phyloP scores from a whole-genome alignment of 2,113 vertebrate genomes.

The Regulus satrapa region DNA sequence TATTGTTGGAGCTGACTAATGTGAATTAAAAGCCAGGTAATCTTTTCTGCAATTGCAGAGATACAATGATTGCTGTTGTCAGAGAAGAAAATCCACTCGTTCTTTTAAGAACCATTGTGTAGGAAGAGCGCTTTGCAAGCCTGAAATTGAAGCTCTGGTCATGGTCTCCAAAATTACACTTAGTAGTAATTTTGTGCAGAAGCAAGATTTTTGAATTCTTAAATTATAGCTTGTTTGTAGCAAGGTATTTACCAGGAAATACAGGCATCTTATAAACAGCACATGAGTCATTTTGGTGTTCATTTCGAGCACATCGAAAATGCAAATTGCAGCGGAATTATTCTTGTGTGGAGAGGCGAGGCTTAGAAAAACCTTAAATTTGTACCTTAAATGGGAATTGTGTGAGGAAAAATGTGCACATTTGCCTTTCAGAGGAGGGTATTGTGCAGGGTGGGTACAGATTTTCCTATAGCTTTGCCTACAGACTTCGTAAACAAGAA shows the following conservation, averaged over 20 bases:
- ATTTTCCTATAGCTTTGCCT: slow-evolving; percentile 21
- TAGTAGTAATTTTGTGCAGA: slow-evolving; percentile 53
- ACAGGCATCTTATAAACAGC: slow-evolving; percentile 42
- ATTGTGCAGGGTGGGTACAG: slow-evolving; percentile 32
- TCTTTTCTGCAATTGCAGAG: slow-evolving; percentile 49
- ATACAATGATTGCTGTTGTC: slow-evolving; percentile 44
- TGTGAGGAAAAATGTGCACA: background rate
- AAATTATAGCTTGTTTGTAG: slow-evolving; percentile 60
- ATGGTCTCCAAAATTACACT: slow-evolving; percentile 26
- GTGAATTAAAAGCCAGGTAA: slow-evolving; percentile 30
- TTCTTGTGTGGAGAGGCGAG: slow-evolving; percentile 10
- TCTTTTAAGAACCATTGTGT: slow-evolving; percentile 40
- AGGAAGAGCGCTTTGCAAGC: slow-evolving; percentile 44
- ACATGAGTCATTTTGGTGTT: slow-evolving; percentile 45
- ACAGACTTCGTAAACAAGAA: slow-evolving; percentile 14
- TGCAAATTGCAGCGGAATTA: slow-evolving; percentile 22
- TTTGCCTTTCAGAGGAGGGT: slow-evolving; percentile 37
- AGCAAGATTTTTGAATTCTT: slow-evolving; percentile 54
- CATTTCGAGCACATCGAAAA: slow-evolving; percentile 3
- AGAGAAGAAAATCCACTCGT: slow-evolving; percentile 32
- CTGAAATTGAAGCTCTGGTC: slow-evolving; percentile 50
- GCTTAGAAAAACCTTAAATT: slow-evolving; percentile 24
- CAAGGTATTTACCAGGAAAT: slow-evolving; percentile 52
- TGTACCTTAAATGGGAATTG: slow-evolving; percentile 30
- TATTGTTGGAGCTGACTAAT: slow-evolving; percentile 55